phyloP scores from a whole-genome alignment of 2,888 invertebrate genomes.

The Tenthredo scrophulariae region DNA sequence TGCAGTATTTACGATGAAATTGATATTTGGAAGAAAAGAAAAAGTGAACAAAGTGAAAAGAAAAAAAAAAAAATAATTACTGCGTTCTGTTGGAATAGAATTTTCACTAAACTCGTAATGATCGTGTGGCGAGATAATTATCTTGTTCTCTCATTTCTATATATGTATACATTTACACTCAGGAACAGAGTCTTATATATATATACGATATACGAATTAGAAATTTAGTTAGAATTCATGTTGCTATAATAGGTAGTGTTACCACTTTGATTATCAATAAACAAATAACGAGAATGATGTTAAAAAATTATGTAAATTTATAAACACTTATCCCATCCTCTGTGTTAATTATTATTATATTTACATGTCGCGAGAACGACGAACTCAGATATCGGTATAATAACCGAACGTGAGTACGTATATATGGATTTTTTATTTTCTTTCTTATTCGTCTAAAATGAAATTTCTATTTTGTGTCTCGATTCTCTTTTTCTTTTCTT shows the following conservation, averaged over 20 bases:
- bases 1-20: constrained; percentile 36
- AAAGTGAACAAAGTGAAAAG: not conserved
- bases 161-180: constrained; percentile 54
- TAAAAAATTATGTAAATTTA: constrained; percentile 57
- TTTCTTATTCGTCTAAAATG: no score
- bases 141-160: constrained; percentile 24
- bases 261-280: constrained; percentile 74
- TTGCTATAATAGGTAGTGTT: constrained; percentile 65
- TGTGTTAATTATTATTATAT: not conserved
- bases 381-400: not conserved
- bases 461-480: not conserved
- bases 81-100: constrained; percentile 46
- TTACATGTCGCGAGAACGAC: not conserved
- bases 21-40: constrained; percentile 35
- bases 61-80: not conserved
- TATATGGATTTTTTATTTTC: not conserved
- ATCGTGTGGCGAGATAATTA: constrained; percentile 48
- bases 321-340: not conserved
- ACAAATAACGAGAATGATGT: constrained; percentile 62
- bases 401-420: not conserved
- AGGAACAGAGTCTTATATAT: constrained; percentile 59
- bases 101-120: constrained; percentile 49
- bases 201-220: constrained; percentile 58
- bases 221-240: constrained; percentile 56
- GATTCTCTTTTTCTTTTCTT: not conserved